Conservation (phyloP, 2,113 vertebrate species). For the Formicarius rufipectus region DNA sequence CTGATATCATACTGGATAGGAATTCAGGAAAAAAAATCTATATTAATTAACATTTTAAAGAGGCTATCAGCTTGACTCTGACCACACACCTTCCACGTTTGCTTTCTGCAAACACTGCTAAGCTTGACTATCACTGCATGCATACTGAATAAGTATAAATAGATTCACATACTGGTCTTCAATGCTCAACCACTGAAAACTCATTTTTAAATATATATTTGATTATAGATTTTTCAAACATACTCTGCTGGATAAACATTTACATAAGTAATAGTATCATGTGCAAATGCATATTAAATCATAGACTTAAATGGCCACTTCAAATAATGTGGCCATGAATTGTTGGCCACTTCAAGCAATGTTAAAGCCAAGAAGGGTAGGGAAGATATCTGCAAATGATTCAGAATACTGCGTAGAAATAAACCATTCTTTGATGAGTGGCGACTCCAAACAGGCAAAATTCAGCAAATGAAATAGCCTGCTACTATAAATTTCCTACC, state of each 20-base stretch:
- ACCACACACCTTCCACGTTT: conserved; percentile 13
- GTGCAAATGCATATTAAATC: conserved; percentile 1
- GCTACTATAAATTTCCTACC: background rate
- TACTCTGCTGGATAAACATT: background rate
- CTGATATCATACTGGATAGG: background rate
- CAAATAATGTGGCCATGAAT: background rate
- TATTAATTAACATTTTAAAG: conserved; percentile 57
- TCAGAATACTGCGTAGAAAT: background rate
- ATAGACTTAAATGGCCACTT: conserved; percentile 4
- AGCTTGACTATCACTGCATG: background rate
- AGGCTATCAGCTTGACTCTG: background rate
- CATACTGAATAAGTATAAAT: conserved; percentile 1
- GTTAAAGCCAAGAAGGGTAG: background rate
- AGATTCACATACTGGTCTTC: background rate
- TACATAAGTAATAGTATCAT: conserved; percentile 2
- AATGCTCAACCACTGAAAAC: background rate
- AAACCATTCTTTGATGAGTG: background rate
- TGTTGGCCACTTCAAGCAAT: background rate
- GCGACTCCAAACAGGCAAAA: background rate
- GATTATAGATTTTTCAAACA: background rate
- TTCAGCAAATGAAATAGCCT: background rate
- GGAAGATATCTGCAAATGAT: background rate
- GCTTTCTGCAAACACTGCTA: conserved; percentile 37
- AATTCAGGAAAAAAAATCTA: conserved; percentile 20
- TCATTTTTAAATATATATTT: conserved; percentile 18